Evolutionary conservation across 2,113 vertebrate species (phyloP).

Genomic region (Bothrops jararaca): DNA sequence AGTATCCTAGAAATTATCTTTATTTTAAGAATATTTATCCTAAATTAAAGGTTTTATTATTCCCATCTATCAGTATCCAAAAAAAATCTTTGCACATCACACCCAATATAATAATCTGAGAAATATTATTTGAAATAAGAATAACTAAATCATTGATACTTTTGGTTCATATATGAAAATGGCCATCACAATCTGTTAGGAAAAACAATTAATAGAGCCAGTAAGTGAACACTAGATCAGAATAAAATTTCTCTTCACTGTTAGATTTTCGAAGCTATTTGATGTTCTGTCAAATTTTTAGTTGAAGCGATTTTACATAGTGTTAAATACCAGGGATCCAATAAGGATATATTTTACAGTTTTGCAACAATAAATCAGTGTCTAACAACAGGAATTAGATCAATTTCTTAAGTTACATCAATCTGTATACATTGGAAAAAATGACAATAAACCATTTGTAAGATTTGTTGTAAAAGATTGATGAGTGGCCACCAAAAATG

Average conservation of each 20-base stretch:
- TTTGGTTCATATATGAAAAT: background rate
- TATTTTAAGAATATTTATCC: background rate
- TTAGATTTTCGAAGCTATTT: background rate
- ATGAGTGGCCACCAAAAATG: background rate
- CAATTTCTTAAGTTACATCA: background rate
- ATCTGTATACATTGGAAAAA: background rate
- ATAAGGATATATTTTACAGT: background rate
- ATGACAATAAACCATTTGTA: background rate
- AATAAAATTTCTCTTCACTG: background rate
- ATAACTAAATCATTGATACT: background rate
- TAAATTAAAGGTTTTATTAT: background rate
- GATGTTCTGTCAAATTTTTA: background rate
- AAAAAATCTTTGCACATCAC: background rate
- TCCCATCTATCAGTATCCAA: background rate
- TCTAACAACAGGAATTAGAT: background rate
- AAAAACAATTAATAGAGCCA: background rate
- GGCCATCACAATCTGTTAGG: background rate
- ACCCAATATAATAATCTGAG: background rate
- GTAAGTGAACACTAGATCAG: background rate
- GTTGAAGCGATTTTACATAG: background rate
- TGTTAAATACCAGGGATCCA: background rate
- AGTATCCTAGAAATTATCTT: background rate
- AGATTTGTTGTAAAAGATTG: background rate
- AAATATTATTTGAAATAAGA: background rate
- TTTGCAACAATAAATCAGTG: background rate